phyloP scores from a whole-genome alignment of 2,113 vertebrate species.

The Lipophrys pholis region DNA sequence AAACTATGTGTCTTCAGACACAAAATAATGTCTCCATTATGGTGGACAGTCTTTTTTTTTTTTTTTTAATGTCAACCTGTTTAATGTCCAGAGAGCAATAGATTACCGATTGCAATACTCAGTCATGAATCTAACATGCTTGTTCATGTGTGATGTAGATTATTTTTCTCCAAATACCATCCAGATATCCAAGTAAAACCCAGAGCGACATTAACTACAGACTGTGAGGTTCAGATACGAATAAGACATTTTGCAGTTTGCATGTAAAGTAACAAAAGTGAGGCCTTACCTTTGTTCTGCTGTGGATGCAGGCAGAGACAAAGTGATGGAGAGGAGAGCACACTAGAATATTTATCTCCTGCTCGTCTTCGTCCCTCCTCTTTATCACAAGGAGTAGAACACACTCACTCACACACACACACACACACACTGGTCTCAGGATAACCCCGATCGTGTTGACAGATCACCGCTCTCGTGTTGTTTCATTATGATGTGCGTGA shows the following conservation, averaged over 20 bases:
- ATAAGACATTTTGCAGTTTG: background rate
- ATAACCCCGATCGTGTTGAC: slow-evolving; percentile 55
- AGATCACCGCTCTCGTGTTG: slow-evolving; percentile 31
- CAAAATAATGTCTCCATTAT: too few species aligned
- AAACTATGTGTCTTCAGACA: too few species aligned
- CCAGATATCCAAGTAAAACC: too few species aligned
- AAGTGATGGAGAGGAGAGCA: slow-evolving; percentile 68
- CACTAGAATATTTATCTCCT: slow-evolving; percentile 61
- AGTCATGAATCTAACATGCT: too few species aligned
- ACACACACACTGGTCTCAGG: slow-evolving; percentile 27
- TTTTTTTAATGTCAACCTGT: too few species aligned
- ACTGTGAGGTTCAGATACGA: background rate
- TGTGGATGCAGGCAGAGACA: slow-evolving; percentile 38
- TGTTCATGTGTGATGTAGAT: too few species aligned
- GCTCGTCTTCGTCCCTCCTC: slow-evolving; percentile 67
- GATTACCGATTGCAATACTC: too few species aligned
- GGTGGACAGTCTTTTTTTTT: too few species aligned
- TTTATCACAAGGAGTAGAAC: slow-evolving; percentile 43
- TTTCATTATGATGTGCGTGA: slow-evolving; percentile 16
- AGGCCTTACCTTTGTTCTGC: slow-evolving; percentile 69
- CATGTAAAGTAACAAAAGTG: background rate
- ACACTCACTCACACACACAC: slow-evolving; percentile 11
- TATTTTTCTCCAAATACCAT: too few species aligned
- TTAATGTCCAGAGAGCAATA: too few species aligned
- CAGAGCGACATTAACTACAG: too few species aligned